Percentiles rank a stretch among this genome's conserved stretches.
phyloP scores from a whole-genome alignment of 2,797 vertebrate species.

The Falco biarmicus region DNA sequence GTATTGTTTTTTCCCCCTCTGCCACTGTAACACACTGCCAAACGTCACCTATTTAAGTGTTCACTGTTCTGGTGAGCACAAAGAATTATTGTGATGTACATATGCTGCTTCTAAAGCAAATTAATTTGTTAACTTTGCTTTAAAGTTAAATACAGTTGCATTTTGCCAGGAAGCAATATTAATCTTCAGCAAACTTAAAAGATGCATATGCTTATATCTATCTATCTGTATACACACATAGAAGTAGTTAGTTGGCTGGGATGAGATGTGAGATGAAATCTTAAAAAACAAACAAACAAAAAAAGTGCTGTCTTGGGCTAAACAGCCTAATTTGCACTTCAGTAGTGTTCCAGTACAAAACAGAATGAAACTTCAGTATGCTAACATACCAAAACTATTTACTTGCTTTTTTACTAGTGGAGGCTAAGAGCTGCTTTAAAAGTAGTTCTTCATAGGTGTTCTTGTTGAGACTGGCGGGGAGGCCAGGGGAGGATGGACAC shows the following conservation, averaged over 20 bases:
- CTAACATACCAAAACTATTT: neutral
- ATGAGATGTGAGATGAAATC: neutral
- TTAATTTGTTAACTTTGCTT: neutral
- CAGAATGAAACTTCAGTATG: neutral
- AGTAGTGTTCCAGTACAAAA: neutral
- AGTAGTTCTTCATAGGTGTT: neutral
- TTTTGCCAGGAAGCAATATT: neutral
- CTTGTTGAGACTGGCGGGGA: neutral
- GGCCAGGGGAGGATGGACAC: rapidly evolving
- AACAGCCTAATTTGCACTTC: neutral
- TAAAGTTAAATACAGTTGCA: neutral
- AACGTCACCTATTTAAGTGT: neutral
- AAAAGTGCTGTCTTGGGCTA: neutral
- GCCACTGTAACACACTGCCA: no score
- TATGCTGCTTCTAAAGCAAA: neutral
- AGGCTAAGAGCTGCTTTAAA: neutral
- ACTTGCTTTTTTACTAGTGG: neutral
- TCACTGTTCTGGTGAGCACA: neutral
- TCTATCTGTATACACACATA: rapidly evolving
- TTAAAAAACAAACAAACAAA: no score
- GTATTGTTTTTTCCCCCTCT: neutral
- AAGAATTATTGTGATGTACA: neutral
- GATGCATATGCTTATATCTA: rapidly evolving
- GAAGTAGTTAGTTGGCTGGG: neutral
- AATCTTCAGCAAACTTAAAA: neutral